Conservation (phyloP, 1,140 invertebrate species). For the Papilio dardanus region DNA sequence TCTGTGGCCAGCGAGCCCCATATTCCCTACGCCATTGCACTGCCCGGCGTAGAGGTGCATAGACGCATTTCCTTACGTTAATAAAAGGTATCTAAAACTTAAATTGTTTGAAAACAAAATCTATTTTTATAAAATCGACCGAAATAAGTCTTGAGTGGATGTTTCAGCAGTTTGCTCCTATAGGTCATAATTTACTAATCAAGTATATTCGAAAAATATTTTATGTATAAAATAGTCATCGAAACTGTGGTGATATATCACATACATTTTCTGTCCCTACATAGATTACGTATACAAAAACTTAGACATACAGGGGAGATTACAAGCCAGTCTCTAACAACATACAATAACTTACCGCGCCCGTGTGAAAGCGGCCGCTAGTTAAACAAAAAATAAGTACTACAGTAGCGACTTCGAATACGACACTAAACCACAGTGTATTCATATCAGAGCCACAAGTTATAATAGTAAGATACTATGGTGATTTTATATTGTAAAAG, state of each 20-base stretch:
- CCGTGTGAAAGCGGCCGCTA: conserved; percentile 28
- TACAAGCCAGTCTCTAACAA: conserved; percentile 16
- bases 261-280: neutral
- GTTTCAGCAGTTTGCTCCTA: no score
- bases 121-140: no score
- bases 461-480: no score
- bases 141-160: no score
- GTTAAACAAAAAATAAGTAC: conserved; percentile 35
- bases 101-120: no score
- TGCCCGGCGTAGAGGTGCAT: no score
- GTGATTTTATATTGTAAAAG: no score
- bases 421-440: neutral
- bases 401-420: conserved; percentile 31
- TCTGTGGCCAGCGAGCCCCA: no score
- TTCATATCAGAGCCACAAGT: neutral
- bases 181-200: no score
- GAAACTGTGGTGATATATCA: neutral
- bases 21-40: no score
- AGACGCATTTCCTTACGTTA: no score
- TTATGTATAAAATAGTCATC: neutral
- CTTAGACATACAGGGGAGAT: conserved; percentile 8
- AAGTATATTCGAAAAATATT: neutral
- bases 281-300: neutral
- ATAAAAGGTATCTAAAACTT: no score
- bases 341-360: conserved; percentile 30